A percentile compares a stretch with the other conserved stretches of the same genome.
Conservation (phyloP, 2,888 invertebrate species). For the Graphium colonna region DNA sequence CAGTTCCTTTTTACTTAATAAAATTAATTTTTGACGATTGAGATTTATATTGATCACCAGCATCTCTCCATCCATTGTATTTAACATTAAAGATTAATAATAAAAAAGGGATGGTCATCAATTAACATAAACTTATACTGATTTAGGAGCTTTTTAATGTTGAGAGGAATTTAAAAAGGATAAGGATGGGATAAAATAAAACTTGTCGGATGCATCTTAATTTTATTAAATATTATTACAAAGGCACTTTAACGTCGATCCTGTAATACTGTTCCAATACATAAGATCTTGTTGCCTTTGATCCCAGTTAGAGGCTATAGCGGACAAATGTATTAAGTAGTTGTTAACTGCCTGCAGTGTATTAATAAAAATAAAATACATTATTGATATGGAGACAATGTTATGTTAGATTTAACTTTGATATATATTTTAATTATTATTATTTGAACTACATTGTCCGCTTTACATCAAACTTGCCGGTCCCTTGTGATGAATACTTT, state of each 20-base stretch:
- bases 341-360: constrained; percentile 15
- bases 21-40: no score
- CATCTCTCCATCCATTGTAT: no score
- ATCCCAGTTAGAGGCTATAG: constrained; percentile 9
- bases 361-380: neutral
- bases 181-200: no score
- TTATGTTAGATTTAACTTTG: neutral
- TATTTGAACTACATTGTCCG: neutral
- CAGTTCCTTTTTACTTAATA: no score
- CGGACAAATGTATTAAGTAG: neutral
- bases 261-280: constrained; percentile 53
- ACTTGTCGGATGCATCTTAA: constrained; percentile 33
- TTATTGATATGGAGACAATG: neutral
- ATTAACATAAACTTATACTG: no score
- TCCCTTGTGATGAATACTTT: constrained; percentile 22
- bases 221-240: constrained; percentile 68
- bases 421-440: neutral
- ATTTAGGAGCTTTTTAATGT: no score
- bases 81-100: no score
- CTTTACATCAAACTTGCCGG: constrained; percentile 9
- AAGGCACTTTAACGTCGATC: constrained; percentile 62
- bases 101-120: no score
- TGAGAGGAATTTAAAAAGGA: no score
- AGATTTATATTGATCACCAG: no score
- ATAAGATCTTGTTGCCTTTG: constrained; percentile 19